Conservation (phyloP, 1,140 invertebrate genomes). For the Drosophila micromelanica region DNA sequence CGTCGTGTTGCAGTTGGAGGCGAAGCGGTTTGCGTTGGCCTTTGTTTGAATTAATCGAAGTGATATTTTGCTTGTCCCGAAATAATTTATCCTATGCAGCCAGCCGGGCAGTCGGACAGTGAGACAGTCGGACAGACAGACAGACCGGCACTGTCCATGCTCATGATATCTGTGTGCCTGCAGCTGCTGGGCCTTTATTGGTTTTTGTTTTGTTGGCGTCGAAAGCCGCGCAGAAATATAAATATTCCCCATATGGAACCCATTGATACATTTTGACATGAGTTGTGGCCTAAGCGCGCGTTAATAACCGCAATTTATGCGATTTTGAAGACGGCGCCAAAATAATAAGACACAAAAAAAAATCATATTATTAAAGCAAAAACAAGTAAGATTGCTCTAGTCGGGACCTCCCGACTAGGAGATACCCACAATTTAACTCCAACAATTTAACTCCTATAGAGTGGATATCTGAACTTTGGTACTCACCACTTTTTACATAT, state of each 20-base stretch:
- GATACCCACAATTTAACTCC: too few species aligned
- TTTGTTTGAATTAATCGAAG: slow-evolving; percentile 83
- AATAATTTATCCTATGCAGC: slow-evolving; percentile 73
- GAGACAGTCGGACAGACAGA: background rate
- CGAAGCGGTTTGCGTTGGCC: slow-evolving; percentile 36
- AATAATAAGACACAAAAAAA: background rate
- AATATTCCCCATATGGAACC: slow-evolving; percentile 76
- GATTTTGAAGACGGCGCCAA: slow-evolving; percentile 68
- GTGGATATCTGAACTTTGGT: too few species aligned
- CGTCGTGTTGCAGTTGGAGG: background rate
- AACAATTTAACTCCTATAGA: too few species aligned
- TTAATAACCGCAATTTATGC: slow-evolving; percentile 82
- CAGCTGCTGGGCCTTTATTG: slow-evolving; percentile 59
- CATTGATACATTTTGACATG: slow-evolving; percentile 81
- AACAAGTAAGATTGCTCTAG: too few species aligned
- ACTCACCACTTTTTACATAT: too few species aligned
- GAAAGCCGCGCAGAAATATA: slow-evolving; percentile 71
- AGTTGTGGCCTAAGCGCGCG: slow-evolving; percentile 81
- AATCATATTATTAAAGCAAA: background rate
- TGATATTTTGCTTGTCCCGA: slow-evolving; percentile 82
- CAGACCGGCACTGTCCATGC: background rate
- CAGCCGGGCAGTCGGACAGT: background rate
- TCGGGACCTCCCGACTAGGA: too few species aligned
- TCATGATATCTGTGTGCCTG: slow-evolving; percentile 22
- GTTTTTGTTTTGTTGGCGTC: slow-evolving; percentile 56